Conservation (phyloP, 2,797 vertebrate genomes). For the Spea hammondii region DNA sequence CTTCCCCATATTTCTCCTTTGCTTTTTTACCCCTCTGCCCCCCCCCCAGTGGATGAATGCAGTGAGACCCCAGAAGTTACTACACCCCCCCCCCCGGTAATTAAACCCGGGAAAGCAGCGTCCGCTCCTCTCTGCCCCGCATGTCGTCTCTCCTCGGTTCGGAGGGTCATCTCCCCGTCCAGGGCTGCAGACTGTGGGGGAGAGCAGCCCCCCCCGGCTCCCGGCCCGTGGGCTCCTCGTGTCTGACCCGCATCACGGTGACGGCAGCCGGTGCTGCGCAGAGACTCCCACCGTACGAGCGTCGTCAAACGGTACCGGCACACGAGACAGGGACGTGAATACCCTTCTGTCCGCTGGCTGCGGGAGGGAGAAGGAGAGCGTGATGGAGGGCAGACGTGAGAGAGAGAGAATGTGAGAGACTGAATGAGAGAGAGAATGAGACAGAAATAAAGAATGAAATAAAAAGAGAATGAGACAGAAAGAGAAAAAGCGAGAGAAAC, state of each 20-base stretch:
- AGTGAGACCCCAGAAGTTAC: neutral
- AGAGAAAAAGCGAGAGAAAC: too few relatives aligned
- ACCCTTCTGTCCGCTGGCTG: constrained; percentile 81
- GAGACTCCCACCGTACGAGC: constrained; percentile 15
- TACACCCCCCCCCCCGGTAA: neutral
- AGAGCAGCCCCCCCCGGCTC: neutral
- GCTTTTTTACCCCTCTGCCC: neutral
- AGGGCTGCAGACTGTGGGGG: neutral
- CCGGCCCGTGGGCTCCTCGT: neutral
- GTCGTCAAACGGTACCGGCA: constrained; percentile 70
- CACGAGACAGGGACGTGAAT: constrained; percentile 79
- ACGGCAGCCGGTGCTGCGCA: constrained; percentile 19
- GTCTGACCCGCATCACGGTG: constrained; percentile 8
- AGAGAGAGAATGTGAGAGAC: neutral
- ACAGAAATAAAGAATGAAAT: neutral
- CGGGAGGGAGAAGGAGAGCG: neutral
- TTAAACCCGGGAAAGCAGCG: too few relatives aligned
- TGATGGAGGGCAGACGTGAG: neutral
- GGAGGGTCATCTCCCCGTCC: neutral
- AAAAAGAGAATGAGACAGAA: too few relatives aligned
- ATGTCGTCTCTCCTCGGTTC: too few relatives aligned
- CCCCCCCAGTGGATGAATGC: neutral
- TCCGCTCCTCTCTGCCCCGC: too few relatives aligned
- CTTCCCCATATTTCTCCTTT: neutral
- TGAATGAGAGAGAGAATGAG: neutral